Percentiles rank a stretch among this genome's conserved stretches.
Evolutionary conservation across 2,888 invertebrate genomes (phyloP).

Genomic region (Cremastinae sp.): DNA sequence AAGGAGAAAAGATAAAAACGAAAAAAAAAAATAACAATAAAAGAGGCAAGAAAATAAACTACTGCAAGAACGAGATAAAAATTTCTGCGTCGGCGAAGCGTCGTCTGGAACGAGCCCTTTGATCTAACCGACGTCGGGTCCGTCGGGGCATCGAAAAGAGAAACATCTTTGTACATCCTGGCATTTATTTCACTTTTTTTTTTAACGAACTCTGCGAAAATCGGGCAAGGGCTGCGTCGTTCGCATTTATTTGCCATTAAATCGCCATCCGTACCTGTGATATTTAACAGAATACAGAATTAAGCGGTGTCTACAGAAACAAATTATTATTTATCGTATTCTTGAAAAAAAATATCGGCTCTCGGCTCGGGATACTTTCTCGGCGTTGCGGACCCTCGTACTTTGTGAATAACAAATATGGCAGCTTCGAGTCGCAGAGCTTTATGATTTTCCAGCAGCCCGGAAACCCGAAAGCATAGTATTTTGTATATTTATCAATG

Average conservation of each 20-base stretch:
- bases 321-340: not conserved
- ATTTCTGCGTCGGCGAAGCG: constrained; percentile 17
- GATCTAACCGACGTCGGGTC: constrained; percentile 38
- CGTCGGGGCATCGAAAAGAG: constrained; percentile 48
- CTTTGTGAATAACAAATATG: not conserved
- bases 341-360: not conserved
- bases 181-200: constrained; percentile 74
- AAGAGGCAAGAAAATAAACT: no score
- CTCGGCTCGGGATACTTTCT: constrained; percentile 8
- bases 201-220: constrained; percentile 64
- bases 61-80: not conserved
- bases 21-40: constrained; percentile 17
- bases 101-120: constrained; percentile 33
- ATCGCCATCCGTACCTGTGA: constrained; percentile 77
- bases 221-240: constrained; percentile 60
- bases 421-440: constrained; percentile 15
- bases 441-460: constrained; percentile 30
- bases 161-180: constrained; percentile 63
- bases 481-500: constrained; percentile 75
- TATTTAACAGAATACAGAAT: constrained; percentile 68
- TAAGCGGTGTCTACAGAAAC: not conserved
- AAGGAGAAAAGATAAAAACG: constrained; percentile 9
- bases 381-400: constrained; percentile 20
- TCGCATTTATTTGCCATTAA: constrained; percentile 66
- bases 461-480: constrained; percentile 63